phyloP scores from a whole-genome alignment of 2,797 vertebrate genomes.

The Chrysocyon brachyurus region DNA sequence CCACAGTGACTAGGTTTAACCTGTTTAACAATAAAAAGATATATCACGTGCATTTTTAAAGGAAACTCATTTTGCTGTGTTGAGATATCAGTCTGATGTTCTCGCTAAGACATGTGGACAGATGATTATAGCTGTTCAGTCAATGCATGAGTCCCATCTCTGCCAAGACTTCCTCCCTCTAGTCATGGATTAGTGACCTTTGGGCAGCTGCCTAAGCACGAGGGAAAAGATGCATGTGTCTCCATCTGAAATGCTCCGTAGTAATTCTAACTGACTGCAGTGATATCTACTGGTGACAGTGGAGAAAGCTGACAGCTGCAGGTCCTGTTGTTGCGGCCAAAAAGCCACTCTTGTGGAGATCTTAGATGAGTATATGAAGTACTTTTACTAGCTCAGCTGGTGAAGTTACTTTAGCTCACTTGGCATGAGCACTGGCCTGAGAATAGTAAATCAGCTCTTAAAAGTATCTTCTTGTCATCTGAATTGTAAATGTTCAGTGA shows the following conservation, averaged over 20 bases:
- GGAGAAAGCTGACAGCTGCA: conserved; percentile 73
- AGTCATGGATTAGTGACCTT: conserved; percentile 76
- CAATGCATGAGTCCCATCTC: conserved; percentile 70
- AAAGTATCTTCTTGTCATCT: conserved; percentile 70
- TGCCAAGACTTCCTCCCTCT: conserved; percentile 81
- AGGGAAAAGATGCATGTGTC: conserved; percentile 73
- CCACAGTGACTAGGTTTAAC: neutral
- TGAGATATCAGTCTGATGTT: conserved; percentile 62
- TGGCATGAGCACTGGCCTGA: conserved; percentile 68
- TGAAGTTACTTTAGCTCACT: conserved; percentile 71
- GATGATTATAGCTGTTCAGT: conserved; percentile 80
- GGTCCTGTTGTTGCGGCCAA: conserved; percentile 63
- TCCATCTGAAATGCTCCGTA: conserved; percentile 73
- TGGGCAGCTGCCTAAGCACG: conserved; percentile 83
- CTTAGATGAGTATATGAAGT: conserved; percentile 73
- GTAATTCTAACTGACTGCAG: conserved; percentile 75
- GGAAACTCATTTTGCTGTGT: conserved; percentile 50
- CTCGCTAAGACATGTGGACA: conserved; percentile 78
- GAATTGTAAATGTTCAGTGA: conserved; percentile 78
- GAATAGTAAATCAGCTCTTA: conserved; percentile 80
- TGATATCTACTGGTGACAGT: conserved; percentile 79
- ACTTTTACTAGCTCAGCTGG: conserved; percentile 71
- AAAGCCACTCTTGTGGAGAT: conserved; percentile 62
- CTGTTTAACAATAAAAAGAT: neutral
- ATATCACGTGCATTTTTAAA: neutral